Conservation (phyloP, 2,888 invertebrate species). For the Hemithea aestivaria region DNA sequence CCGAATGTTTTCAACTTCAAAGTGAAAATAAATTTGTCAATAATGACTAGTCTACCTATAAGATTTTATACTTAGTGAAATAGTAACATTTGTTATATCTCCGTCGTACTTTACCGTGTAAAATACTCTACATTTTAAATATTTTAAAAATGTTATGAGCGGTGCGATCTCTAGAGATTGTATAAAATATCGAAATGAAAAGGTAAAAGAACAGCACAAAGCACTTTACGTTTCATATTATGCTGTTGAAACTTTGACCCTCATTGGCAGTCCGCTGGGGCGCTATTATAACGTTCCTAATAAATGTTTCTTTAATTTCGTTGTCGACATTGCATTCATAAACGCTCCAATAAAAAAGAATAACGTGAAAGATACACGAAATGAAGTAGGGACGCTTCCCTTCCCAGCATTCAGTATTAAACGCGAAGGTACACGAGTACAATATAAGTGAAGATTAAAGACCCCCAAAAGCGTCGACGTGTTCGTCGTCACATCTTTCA, state of each 20-base stretch:
- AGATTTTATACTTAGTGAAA: constrained; percentile 1
- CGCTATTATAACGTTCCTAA: constrained; percentile 6
- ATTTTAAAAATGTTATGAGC: constrained; percentile 3
- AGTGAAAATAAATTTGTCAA: constrained; percentile 8
- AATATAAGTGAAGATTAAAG: constrained; percentile 51
- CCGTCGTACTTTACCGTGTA: constrained; percentile 4
- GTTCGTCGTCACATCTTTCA: constrained; percentile 44
- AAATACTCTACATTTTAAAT: constrained; percentile 3
- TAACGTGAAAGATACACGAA: constrained; percentile 4
- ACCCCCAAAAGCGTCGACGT: constrained; percentile 46
- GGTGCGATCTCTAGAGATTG: constrained; percentile 5
- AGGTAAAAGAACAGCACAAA: constrained; percentile 12
- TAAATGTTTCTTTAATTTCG: constrained; percentile 16
- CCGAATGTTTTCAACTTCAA: constrained; percentile 10
- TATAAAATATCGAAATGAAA: constrained; percentile 11
- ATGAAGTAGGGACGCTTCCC: constrained; percentile 11
- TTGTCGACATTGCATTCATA: constrained; percentile 10
- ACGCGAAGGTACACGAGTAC: constrained; percentile 30
- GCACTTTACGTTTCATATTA: constrained; percentile 7
- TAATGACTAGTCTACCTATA: no score
- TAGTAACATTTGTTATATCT: constrained; percentile 4
- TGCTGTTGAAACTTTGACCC: constrained; percentile 11
- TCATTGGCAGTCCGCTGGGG: constrained; percentile 5
- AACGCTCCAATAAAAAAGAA: constrained; percentile 8
- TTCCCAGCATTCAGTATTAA: constrained; percentile 17